Percentiles rank a stretch among this genome's conserved stretches.
Conservation (phyloP, 2,797 vertebrate species). For the Coccyzus lansbergi region DNA sequence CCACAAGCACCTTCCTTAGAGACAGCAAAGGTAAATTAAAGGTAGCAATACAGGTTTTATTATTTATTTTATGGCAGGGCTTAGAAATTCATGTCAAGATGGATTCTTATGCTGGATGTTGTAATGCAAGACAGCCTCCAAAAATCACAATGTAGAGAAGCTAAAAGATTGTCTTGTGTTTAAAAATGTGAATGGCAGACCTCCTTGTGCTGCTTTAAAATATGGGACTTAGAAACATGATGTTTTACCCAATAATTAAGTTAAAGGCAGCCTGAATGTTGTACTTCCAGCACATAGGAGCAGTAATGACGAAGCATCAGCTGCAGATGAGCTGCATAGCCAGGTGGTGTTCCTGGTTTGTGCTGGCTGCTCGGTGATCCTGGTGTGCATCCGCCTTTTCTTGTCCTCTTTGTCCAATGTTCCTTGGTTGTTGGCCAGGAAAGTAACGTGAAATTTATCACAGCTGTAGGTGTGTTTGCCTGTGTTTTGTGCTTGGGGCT, state of each 20-base stretch:
- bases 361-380: background rate
- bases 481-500: background rate
- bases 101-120: background rate
- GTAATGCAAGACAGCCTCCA: background rate
- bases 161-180: background rate
- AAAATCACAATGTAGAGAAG: background rate
- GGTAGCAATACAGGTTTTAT: background rate
- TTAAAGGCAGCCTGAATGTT: background rate
- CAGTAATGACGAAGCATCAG: background rate
- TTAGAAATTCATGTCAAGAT: background rate
- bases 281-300: background rate
- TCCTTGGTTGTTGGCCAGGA: background rate
- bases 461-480: accelerated
- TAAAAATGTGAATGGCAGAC: background rate
- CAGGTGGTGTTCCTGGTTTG: background rate
- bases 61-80: background rate
- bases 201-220: background rate
- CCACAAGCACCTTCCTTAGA: background rate
- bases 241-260: background rate
- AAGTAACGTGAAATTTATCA: accelerated
- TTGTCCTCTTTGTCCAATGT: background rate
- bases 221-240: background rate
- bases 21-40: slow-evolving; percentile 59
- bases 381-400: background rate
- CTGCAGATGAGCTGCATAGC: background rate